Evolutionary conservation across 2,888 invertebrate species (phyloP), one percentile per base, ranked within the genome.

Genomic region (Ferrisia virgata): DNA sequence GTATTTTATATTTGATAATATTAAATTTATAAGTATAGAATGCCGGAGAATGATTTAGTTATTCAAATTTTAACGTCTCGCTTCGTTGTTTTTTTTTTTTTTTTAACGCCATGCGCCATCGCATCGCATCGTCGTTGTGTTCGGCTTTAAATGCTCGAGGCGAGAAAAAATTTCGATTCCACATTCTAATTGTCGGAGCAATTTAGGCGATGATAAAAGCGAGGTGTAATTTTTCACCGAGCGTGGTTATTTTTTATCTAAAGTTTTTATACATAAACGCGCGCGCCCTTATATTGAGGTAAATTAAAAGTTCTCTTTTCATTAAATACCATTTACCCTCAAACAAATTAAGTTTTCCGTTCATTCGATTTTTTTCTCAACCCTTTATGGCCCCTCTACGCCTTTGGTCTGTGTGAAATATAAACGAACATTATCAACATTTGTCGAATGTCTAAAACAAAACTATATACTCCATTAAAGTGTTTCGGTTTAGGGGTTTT

Each of bases 221-320:
- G 58, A 22, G 25, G 58, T 25, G 58, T 58, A 28, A 58, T 58
- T 58, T 58, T 58, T 58, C 58, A 58, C 58, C 58, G 15, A 25
- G 25, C 58, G 9, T 28, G 58, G 58, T 58, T 58, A 58, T 58
- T 58, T 58, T 58, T 58, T 58, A 58, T 58, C 2, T 9, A 9
- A 58, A 28, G 11, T 58, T 58, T 58, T 47, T 47, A 47, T n/a
- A 47, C 47, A 58, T 58, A 58, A 58, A 58, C 58, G 58, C 58
- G 58, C 13, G 13, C 43, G 43, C 58, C 1, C 25, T 58, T 58
- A 58, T 58, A 58, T 58, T 25, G 58, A 58, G 58, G 58, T 58
- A 58, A 58, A 58, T 58, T 58, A 58, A 58, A 58, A 58, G 58
- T 58, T 58, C 58, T 58, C 58, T 58, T 58, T 58, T 58, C 58